Conservation (phyloP, 2,113 vertebrate species). For the Ictidomys tridecemlineatus region DNA sequence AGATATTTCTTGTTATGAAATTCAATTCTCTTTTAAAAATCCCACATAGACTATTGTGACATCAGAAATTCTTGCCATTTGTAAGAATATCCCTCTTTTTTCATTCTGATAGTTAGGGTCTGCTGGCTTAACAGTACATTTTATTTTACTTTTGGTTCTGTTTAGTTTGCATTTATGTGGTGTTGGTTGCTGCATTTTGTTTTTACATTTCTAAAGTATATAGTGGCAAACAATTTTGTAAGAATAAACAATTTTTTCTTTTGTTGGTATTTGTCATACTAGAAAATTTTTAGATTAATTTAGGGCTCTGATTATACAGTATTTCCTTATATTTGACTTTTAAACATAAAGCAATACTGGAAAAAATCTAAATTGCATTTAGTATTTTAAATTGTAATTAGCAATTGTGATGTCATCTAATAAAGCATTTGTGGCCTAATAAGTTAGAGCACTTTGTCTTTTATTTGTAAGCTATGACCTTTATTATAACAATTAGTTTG, state of each 20-base stretch:
- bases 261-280: conserved; percentile 64
- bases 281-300: conserved; percentile 60
- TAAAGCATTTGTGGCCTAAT: conserved; percentile 77
- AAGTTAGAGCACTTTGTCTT: conserved; percentile 78
- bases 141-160: conserved; percentile 45
- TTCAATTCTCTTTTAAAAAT: neutral
- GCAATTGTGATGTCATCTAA: conserved; percentile 76
- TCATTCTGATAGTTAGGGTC: neutral
- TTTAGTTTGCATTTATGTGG: conserved; percentile 50
- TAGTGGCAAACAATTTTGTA: conserved; percentile 67
- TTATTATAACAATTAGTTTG: conserved; percentile 40
- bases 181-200: conserved; percentile 54
- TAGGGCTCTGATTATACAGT: conserved; percentile 40
- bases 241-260: conserved; percentile 64
- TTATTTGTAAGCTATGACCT: conserved; percentile 73
- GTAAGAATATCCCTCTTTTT: neutral
- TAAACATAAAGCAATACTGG: conserved; percentile 68
- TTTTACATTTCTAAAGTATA: conserved; percentile 58
- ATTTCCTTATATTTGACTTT: conserved; percentile 66
- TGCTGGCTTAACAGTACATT: neutral
- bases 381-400: conserved; percentile 76
- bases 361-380: conserved; percentile 60
- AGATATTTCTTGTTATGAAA: conserved; percentile 21
- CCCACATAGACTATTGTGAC: neutral
- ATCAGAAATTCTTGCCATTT: neutral